Evolutionary conservation across 2,797 vertebrate species (phyloP).

Genomic region (Ibycter americanus): DNA sequence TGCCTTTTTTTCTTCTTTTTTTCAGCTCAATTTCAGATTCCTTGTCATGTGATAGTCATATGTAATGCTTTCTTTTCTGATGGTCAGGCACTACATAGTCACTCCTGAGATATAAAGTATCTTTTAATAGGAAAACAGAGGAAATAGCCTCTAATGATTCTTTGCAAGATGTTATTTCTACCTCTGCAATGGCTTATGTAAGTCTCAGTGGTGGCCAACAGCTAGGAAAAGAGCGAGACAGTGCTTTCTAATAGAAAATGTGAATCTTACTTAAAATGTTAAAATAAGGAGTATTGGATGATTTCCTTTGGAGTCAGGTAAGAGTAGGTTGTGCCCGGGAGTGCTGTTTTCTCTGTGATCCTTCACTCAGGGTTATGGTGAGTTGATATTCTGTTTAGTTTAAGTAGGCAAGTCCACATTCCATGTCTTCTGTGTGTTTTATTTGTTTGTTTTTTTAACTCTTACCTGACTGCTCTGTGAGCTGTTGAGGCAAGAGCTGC

Average conservation of each 20-base stretch:
- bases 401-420: neutral
- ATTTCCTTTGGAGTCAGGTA: neutral
- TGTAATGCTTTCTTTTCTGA: neutral
- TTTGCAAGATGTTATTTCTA: conserved; percentile 8
- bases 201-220: neutral
- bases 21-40: neutral
- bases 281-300: neutral
- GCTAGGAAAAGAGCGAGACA: conserved; percentile 16
- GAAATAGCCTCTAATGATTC: conserved; percentile 6
- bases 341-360: neutral
- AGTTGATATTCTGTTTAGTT: neutral
- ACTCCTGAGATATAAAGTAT: neutral
- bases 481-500: neutral
- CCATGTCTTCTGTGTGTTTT: rapidly evolving
- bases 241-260: neutral
- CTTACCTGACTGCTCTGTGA: neutral
- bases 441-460: neutral
- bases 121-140: conserved; percentile 23
- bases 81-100: neutral
- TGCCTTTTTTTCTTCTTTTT: neutral
- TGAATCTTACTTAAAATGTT: neutral
- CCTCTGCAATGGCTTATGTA: neutral
- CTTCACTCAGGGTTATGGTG: neutral
- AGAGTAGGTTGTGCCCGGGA: neutral
- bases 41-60: neutral